A percentile compares a stretch with the other conserved stretches of the same genome.
phyloP scores from a whole-genome alignment of 2,113 vertebrate genomes.

The Sturnira hondurensis region DNA sequence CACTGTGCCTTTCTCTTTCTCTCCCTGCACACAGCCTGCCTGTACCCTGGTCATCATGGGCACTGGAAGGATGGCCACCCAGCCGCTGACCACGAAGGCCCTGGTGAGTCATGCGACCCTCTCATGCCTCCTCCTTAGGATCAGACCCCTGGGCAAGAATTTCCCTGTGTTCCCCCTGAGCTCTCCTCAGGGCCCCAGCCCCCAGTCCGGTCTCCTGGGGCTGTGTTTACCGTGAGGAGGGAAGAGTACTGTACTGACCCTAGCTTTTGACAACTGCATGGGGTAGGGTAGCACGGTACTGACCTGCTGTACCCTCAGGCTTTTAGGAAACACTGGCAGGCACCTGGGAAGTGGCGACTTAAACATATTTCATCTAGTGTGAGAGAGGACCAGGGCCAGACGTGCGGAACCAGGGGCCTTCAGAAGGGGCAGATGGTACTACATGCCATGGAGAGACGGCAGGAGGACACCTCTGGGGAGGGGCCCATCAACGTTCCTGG shows the following conservation, averaged over 20 bases:
- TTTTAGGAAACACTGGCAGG: not conserved
- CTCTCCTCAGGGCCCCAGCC: not conserved
- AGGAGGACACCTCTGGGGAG: rapidly evolving
- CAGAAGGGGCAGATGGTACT: not conserved
- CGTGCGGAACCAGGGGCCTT: not conserved
- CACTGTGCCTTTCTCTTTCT: too few species aligned
- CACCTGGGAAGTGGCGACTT: not conserved
- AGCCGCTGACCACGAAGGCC: too few species aligned
- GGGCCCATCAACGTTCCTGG: rapidly evolving
- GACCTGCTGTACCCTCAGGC: too few species aligned
- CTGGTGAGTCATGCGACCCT: not conserved
- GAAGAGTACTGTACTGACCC: not conserved
- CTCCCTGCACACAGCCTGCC: too few species aligned
- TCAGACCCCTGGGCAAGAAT: not conserved
- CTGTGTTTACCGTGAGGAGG: not conserved
- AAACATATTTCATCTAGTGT: not conserved
- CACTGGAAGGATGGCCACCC: too few species aligned
- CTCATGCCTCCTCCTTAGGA: not conserved
- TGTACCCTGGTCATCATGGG: too few species aligned
- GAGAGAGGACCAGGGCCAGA: not conserved
- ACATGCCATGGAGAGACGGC: not conserved
- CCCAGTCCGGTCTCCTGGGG: not conserved
- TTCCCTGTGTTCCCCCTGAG: not conserved
- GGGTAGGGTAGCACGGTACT: not conserved
- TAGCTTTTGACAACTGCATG: not conserved